phyloP scores from a whole-genome alignment of 2,797 vertebrate species.

The Toxotes lorentzi region DNA sequence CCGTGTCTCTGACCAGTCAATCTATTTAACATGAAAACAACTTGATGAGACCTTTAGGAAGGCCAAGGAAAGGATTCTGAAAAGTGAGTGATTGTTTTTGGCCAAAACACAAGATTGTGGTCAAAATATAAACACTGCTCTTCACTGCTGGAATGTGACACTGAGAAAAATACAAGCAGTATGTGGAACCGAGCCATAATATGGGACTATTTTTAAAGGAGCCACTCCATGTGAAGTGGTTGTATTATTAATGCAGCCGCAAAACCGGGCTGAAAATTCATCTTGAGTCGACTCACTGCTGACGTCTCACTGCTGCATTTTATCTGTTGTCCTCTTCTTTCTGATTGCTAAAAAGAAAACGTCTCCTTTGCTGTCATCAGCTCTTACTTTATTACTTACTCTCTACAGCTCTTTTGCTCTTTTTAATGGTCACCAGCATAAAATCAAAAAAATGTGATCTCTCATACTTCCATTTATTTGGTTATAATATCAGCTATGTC shows the following conservation, averaged over 20 bases:
- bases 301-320: not conserved
- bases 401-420: not conserved
- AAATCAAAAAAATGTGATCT: not conserved
- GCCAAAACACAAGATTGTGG: slow-evolving; percentile 54
- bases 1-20: not conserved
- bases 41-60: slow-evolving; percentile 25
- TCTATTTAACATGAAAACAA: slow-evolving; percentile 50
- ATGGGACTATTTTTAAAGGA: slow-evolving; percentile 8
- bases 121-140: slow-evolving; percentile 62
- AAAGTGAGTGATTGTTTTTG: slow-evolving; percentile 44
- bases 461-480: not conserved
- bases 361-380: not conserved
- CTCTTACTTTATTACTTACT: not conserved
- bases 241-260: slow-evolving; percentile 10
- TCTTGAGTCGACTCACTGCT: no score
- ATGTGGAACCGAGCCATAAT: not conserved
- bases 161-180: slow-evolving; percentile 26
- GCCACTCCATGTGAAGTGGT: not conserved
- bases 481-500: not conserved
- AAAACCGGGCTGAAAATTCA: not conserved
- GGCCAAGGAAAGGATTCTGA: slow-evolving; percentile 23
- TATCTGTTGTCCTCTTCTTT: not conserved
- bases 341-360: not conserved
- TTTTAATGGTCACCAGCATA: not conserved
- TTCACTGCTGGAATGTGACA: slow-evolving; percentile 49